A percentile compares a stretch with the other conserved stretches of the same genome.
phyloP scores from a whole-genome alignment of 2,888 invertebrate genomes.

The Oscheius sp. region DNA sequence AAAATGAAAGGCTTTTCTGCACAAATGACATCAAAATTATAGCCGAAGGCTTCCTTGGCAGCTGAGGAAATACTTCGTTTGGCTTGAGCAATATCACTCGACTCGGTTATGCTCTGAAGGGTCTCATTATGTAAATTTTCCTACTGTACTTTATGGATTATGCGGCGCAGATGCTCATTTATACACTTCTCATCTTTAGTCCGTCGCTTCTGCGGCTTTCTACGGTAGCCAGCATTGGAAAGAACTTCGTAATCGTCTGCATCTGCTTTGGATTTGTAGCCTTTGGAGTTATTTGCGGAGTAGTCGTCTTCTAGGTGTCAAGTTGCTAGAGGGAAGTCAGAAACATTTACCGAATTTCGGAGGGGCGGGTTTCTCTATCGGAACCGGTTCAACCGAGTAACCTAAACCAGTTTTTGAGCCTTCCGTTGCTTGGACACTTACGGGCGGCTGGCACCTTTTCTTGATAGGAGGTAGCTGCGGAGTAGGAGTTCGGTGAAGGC shows the following conservation, averaged over 20 bases:
- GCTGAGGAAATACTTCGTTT: conserved; percentile 37
- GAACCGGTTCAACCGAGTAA: conserved; percentile 10
- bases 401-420: not conserved
- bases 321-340: too few relatives aligned
- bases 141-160: conserved; percentile 2
- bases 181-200: not conserved
- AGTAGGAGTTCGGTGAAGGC: not conserved
- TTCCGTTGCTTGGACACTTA: not conserved
- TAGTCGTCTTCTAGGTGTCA: too few relatives aligned
- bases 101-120: not conserved
- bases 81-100: not conserved
- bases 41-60: conserved; percentile 48
- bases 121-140: not conserved
- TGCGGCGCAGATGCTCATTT: not conserved
- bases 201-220: conserved; percentile 3
- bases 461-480: not conserved
- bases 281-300: not conserved
- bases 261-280: conserved; percentile 6
- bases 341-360: conserved; percentile 5
- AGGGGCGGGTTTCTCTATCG: conserved; percentile 14
- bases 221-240: not conserved
- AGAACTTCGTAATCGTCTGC: conserved; percentile 11
- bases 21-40: conserved; percentile 51
- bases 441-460: conserved; percentile 8
- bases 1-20: conserved; percentile 12